A percentile compares a stretch with the other conserved stretches of the same genome.
Evolutionary conservation across 2,113 vertebrate genomes (phyloP).

Genomic region (Craseonycteris thonglongyai): DNA sequence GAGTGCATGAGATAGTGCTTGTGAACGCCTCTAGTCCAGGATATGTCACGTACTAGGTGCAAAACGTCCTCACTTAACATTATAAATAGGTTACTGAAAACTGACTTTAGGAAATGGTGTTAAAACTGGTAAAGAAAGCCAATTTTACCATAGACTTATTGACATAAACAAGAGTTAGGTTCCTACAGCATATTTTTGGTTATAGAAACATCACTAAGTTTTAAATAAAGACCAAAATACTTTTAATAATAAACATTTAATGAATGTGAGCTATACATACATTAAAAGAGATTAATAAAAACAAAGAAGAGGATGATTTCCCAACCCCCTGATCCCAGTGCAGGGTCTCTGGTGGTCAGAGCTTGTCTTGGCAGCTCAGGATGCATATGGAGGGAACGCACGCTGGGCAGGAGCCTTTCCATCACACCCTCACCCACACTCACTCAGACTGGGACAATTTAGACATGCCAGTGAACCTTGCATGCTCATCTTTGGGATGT

Average conservation of each 20-base stretch:
- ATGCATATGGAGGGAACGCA: not conserved
- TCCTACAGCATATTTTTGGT: not conserved
- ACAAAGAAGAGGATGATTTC: not conserved
- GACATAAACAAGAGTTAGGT: not conserved
- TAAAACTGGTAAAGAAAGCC: not conserved
- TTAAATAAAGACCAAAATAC: not conserved
- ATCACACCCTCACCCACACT: not conserved
- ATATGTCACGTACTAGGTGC: not conserved
- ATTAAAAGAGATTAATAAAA: not conserved
- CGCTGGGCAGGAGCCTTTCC: not conserved
- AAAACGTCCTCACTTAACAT: not conserved
- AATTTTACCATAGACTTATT: not conserved
- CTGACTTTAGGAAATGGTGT: not conserved
- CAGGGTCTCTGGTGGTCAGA: not conserved
- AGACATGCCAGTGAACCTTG: not conserved
- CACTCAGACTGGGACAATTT: not conserved
- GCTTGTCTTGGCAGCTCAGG: not conserved
- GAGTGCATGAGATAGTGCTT: not conserved
- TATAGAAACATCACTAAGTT: not conserved
- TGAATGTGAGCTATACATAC: not conserved
- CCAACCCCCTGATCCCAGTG: not conserved
- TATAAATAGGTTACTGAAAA: not conserved
- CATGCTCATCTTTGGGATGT: not conserved
- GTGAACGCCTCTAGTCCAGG: rapidly evolving
- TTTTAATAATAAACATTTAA: not conserved